Percentiles rank a stretch among this genome's conserved stretches.
These are phyloP conservation scores for Drosophila tsacasi DNA, from an alignment of 1,140 invertebrate species.

Conservation along the genomic window DNA sequence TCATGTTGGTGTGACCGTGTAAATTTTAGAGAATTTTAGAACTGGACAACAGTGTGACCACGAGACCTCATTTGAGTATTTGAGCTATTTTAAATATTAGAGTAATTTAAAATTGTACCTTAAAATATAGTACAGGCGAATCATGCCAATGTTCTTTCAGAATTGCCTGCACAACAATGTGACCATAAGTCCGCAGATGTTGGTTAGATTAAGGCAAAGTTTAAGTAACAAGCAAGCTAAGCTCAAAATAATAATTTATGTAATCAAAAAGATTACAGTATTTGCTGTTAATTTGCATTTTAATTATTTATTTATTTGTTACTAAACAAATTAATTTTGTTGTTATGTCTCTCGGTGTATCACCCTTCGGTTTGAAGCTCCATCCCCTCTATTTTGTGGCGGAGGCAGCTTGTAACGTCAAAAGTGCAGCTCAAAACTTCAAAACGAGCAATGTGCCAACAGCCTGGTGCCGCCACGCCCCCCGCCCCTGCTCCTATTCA, in stretches of 20 bases:
- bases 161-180: neutral
- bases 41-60: neutral
- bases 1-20: no score
- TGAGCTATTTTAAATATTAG: no score
- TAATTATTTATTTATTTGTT: no score
- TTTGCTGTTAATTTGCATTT: neutral
- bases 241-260: neutral
- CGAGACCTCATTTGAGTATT: no score
- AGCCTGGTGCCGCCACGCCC: constrained; percentile 25
- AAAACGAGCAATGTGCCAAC: constrained; percentile 75
- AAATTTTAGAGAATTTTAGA: no score
- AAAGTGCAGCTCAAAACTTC: constrained; percentile 82
- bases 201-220: rapidly evolving
- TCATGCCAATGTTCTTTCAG: no score
- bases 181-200: neutral
- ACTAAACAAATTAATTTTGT: no score
- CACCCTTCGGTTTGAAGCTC: neutral
- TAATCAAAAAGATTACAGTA: neutral
- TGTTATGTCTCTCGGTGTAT: neutral
- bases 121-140: no score
- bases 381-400: constrained; percentile 10
- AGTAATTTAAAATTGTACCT: no score
- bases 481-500: neutral
- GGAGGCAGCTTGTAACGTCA: constrained; percentile 65
- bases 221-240: no score